A percentile compares a stretch with the other conserved stretches of the same genome.
phyloP scores from a whole-genome alignment of 2,888 invertebrate genomes.

The Diploptera punctata region DNA sequence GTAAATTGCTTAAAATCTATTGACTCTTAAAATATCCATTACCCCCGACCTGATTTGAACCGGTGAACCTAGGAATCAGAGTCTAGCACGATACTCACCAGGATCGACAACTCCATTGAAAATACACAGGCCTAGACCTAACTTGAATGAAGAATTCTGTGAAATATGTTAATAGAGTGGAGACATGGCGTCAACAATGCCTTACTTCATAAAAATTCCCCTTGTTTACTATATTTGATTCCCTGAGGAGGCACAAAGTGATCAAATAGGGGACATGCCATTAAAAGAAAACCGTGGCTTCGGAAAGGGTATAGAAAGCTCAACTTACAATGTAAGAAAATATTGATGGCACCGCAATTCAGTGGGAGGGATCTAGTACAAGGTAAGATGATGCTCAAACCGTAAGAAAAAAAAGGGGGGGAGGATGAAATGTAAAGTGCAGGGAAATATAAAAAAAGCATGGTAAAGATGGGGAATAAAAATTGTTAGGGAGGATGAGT shows the following conservation, averaged over 20 bases:
- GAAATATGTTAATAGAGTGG: no score
- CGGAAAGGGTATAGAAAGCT: conserved; percentile 20
- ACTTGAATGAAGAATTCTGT: no score
- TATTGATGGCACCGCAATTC: conserved; percentile 35
- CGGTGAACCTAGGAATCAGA: no score
- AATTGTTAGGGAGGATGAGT: not conserved
- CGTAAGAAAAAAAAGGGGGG: conserved; percentile 24
- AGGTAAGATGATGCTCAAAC: conserved; percentile 26
- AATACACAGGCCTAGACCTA: no score
- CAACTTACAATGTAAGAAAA: conserved; percentile 37
- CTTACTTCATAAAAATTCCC: no score
- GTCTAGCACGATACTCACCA: no score
- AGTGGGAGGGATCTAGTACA: conserved; percentile 7
- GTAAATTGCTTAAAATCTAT: no score
- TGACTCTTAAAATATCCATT: no score
- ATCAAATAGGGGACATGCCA: conserved; percentile 17
- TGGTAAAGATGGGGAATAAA: conserved; percentile 1
- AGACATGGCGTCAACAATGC: no score
- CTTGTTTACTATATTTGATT: not conserved
- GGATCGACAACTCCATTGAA: no score
- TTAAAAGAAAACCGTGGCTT: conserved; percentile 33
- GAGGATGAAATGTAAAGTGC: conserved; percentile 37
- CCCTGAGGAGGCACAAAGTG: conserved; percentile 2
- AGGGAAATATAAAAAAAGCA: conserved; percentile 26
- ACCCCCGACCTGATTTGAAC: no score